These are phyloP conservation scores for Lycodopsis pacificus DNA, from an alignment of 2,797 vertebrate species.

Conservation along the genomic window DNA sequence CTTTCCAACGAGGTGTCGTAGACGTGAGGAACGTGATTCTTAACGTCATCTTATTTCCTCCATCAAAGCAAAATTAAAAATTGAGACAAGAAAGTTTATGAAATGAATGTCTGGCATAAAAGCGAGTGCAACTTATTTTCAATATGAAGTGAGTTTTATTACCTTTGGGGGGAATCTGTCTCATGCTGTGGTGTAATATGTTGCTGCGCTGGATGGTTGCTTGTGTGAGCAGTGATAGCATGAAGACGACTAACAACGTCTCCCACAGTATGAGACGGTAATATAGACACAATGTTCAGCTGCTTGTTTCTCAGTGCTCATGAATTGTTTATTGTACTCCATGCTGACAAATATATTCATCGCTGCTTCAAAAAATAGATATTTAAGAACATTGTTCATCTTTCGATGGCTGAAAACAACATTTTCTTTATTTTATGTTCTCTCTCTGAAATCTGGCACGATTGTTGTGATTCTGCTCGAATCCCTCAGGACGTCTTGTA, in stretches of 20 bases:
- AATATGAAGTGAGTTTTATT: constrained; percentile 31
- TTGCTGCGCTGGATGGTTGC: neutral
- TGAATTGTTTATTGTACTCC: neutral
- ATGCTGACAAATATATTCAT: neutral
- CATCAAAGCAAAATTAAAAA: constrained; percentile 38
- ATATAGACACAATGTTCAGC: neutral
- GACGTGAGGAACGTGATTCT: neutral
- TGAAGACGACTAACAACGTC: neutral
- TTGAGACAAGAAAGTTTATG: constrained; percentile 12
- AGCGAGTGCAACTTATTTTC: neutral
- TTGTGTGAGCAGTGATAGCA: neutral
- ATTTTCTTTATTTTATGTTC: neutral
- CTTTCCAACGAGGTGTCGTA: neutral
- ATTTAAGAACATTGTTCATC: neutral
- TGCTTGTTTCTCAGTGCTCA: neutral
- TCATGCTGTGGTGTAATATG: constrained; percentile 1
- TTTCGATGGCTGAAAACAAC: neutral
- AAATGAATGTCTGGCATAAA: constrained; percentile 14
- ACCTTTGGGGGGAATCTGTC: neutral
- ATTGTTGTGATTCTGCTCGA: neutral
- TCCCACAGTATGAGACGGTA: neutral
- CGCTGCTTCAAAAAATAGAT: neutral
- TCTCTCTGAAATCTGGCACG: neutral
- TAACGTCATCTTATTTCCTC: constrained; percentile 19
- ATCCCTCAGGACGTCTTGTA: neutral